Evolutionary conservation across 53 echinoderm and acorn worm species (phyloP).

Genomic region (Hippasteria phrygiana): DNA sequence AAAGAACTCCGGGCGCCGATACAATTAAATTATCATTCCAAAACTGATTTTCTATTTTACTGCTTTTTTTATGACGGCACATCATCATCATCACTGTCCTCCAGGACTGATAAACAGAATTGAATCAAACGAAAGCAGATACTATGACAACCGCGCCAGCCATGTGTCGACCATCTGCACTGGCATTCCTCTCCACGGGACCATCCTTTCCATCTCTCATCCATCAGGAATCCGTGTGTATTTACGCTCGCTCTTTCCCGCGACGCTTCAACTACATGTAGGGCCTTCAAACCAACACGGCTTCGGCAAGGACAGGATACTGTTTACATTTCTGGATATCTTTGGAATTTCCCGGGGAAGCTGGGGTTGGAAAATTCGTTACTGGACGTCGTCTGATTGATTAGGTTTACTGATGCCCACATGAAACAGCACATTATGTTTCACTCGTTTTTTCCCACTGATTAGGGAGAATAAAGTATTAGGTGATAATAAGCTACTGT

Average conservation of each 20-base stretch:
- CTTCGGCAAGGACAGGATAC: no score
- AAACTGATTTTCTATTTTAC: background rate
- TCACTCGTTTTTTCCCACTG: no score
- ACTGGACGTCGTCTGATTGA: no score
- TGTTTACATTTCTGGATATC: background rate
- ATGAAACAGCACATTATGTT: background rate
- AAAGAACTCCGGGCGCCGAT: no score
- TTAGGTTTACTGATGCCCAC: background rate
- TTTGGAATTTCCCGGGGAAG: constrained; percentile 1
- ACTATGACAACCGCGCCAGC: background rate
- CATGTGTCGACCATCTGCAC: constrained; percentile 17
- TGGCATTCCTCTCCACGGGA: background rate
- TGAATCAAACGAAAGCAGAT: background rate
- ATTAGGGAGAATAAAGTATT: no score
- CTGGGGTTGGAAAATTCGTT: no score
- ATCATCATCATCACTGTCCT: background rate
- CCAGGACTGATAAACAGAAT: background rate
- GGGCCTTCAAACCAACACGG: background rate
- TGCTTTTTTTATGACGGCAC: background rate
- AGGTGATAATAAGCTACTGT: no score
- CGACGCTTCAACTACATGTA: background rate
- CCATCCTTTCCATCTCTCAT: constrained; percentile 2
- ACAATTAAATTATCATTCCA: background rate
- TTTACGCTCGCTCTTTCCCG: background rate
- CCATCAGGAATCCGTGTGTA: background rate